Conservation (phyloP, 64 coral and sea anemone genomes). For the Astreopora myriophthalma region DNA sequence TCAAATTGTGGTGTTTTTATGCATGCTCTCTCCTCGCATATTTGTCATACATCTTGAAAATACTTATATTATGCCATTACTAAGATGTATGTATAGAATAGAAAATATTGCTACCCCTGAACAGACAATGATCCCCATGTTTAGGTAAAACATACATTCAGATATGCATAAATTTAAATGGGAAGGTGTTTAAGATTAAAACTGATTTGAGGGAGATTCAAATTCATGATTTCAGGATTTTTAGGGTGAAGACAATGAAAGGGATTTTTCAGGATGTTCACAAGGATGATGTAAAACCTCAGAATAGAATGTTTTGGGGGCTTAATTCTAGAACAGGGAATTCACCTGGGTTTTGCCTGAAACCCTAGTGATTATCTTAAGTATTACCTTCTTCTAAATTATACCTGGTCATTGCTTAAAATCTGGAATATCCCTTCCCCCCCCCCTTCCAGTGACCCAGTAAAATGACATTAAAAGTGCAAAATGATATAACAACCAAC, state of each 20-base stretch:
- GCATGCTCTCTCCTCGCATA: background rate
- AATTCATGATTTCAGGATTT: background rate
- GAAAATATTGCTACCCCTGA: background rate
- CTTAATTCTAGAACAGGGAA: background rate
- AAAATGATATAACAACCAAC: too few relatives aligned
- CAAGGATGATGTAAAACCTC: background rate
- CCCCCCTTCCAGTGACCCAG: too few relatives aligned
- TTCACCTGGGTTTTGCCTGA: background rate
- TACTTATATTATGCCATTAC: background rate
- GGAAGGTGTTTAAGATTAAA: background rate
- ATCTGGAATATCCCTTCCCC: too few relatives aligned
- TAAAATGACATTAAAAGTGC: too few relatives aligned
- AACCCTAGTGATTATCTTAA: background rate
- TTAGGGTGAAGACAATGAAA: background rate
- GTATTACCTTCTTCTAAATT: too few relatives aligned
- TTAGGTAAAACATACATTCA: too few relatives aligned
- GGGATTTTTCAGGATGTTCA: background rate
- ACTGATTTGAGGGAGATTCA: background rate
- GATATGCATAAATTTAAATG: too few relatives aligned
- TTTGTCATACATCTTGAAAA: background rate
- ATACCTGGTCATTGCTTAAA: too few relatives aligned
- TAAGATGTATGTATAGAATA: background rate
- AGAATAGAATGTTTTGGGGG: background rate
- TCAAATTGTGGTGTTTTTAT: background rate
- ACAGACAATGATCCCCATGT: background rate